Base-by-base conservation (phyloP, 37 sponge, comb jelly and placozoan species). In the Petrosia ficiformis region DNA sequence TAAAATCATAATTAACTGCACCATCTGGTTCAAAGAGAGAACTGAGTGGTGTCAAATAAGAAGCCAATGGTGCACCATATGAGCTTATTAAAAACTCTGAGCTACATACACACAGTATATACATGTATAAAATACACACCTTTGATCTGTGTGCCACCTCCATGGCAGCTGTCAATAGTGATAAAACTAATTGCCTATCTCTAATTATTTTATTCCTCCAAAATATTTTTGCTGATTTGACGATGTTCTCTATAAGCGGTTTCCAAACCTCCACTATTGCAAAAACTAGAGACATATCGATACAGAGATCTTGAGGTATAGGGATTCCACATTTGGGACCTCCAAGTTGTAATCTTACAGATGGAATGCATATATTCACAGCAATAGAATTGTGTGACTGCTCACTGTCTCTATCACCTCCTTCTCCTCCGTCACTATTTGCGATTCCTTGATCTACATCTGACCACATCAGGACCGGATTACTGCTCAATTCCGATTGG, bases 391-490 rank as follows among this genome's bases (percentile, higher is more conserved):
- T 36, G 70, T 14, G 28, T 11, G 65, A 29, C 10, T 22, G 24
- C 11, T 68, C 70, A 4, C 38, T 11, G 10, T 64, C 66, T 64
- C 22, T 48, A n/a, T n/a, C n/a, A n/a, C n/a, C n/a, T n/a, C n/a
- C n/a, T n/a, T n/a, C n/a, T n/a, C n/a, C n/a, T n/a, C n/a, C n/a
- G n/a, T n/a, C n/a, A n/a, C n/a, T n/a, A n/a, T n/a, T n/a, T n/a
- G n/a, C n/a, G n/a, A n/a, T n/a, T 19, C 14, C n/a, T n/a, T 61
- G 63, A 26, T 11, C 11, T 6, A 61, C 5, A 11, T 8, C 63
- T 26, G 63, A 61, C 86, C 79, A 78, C 0, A 60, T 38, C 36
- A 85, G 69, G 11, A 85, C 28, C 21, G 70, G 43, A 0, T 72
- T 63, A 28, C 39, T 56, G 32, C 43, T 57, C 31, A 72, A 3